Base-by-base conservation (phyloP, 1,140 invertebrate genomes). In the Goniozus legneri region DNA sequence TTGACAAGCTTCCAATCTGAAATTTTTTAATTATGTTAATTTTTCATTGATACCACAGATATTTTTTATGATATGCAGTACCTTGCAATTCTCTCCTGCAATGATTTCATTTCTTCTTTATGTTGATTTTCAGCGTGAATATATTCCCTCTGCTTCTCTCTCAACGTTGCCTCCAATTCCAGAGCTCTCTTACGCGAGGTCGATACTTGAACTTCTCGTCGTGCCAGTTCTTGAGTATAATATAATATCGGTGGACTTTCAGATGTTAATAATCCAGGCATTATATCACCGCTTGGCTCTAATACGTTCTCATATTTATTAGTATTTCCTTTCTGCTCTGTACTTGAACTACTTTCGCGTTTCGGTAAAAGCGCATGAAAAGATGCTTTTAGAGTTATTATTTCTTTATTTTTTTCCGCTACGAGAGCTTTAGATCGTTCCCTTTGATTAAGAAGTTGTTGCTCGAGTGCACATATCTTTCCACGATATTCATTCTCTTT, bases 321-420 rank as follows among this genome's bases (percentile, higher is more conserved):
- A 12, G 27, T 1, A 36, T 32, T 31, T 14, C 12, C 7, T 13
- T 55, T 55, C 18, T 24, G 51, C 39, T 56, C 57, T 44, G 19
- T 4, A 10, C 16, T 4, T 8, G 32, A 27, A 30, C 8, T 12
- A 40, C 49, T 42, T 34, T 38, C 7, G 52, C 49, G 16, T 60
- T 58, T 69, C 31, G 73, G 73, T 30, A 77, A 54, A 50, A 73
- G 69, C n/a, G 80, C 69, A 40, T 80, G 77, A 45, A 84, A 80
- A 2, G 80, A 79, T 7, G 80, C 71, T 55, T 83, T 82, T 12
- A 88, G 60, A 1, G 82, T 78, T 34, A 82, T 73, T 31, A 93
- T 85, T 64, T 91, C 88, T 52, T 84, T 80, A 57, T 92, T 89
- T 41, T 91, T 90, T 58, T 92, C 90, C 20, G 87, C 83, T 4